A percentile compares a stretch with the other conserved stretches of the same genome.
Conservation (phyloP, 2,797 vertebrate species). For the Syndactyla subalaris region DNA sequence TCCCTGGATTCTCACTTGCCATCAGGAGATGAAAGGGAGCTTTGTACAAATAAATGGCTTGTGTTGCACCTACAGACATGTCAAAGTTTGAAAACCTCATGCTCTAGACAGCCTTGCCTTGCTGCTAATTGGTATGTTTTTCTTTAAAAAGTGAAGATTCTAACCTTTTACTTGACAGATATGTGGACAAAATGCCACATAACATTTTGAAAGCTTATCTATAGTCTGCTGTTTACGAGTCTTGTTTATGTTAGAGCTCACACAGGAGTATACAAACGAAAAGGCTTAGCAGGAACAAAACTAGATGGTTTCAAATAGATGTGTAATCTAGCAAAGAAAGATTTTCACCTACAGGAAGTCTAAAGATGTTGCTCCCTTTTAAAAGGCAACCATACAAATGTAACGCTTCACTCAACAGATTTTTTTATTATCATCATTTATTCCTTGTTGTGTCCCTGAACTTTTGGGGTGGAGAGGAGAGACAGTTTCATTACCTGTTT, state of each 20-base stretch:
- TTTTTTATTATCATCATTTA: neutral
- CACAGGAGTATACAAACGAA: slow-evolving; percentile 64
- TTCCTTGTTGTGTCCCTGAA: neutral
- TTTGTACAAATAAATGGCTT: neutral
- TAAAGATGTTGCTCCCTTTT: neutral
- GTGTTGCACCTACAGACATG: neutral
- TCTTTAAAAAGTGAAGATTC: slow-evolving; percentile 76
- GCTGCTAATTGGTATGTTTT: slow-evolving; percentile 78
- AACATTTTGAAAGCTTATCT: slow-evolving; percentile 79
- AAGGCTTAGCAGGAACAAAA: slow-evolving; percentile 59
- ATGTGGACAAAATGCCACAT: slow-evolving; percentile 75
- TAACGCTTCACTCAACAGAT: neutral
- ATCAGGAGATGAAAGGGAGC: neutral
- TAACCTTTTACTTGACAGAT: slow-evolving; percentile 82
- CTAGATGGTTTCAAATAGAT: slow-evolving; percentile 30
- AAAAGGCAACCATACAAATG: neutral
- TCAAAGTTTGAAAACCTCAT: slow-evolving; percentile 53
- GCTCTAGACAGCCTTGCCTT: slow-evolving; percentile 46
- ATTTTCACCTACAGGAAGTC: slow-evolving; percentile 6
- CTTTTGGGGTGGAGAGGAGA: neutral
- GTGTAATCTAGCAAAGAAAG: neutral
- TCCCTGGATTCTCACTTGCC: neutral
- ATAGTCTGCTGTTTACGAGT: slow-evolving; percentile 69
- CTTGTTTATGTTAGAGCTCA: slow-evolving; percentile 67
- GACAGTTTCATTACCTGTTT: neutral